Conservation (phyloP, 2,113 vertebrate species). For the Hemiscyllium ocellatum region DNA sequence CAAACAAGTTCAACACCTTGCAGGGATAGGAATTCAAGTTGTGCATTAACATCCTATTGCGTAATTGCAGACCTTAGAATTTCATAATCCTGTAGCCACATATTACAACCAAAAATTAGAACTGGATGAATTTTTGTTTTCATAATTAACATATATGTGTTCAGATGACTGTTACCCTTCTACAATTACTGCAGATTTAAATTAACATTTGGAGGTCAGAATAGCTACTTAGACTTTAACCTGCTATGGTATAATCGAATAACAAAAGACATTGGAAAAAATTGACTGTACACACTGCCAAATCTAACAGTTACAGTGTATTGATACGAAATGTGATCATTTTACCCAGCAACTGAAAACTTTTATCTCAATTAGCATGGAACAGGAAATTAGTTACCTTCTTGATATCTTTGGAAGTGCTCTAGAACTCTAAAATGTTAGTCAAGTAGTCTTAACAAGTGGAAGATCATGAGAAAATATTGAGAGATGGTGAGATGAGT, state of each 20-base stretch:
- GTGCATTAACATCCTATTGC: neutral
- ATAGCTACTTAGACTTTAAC: neutral
- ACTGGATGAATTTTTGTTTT: neutral
- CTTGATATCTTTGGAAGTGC: neutral
- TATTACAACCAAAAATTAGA: neutral
- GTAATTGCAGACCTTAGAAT: neutral
- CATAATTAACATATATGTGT: neutral
- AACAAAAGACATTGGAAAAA: neutral
- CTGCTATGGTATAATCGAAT: neutral
- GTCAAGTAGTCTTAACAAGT: neutral
- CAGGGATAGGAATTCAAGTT: neutral
- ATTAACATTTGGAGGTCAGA: neutral
- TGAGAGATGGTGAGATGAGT: neutral
- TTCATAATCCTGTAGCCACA: neutral
- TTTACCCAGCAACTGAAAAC: neutral
- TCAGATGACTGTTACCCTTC: neutral
- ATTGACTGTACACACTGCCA: neutral
- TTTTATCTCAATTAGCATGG: neutral
- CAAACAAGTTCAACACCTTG: neutral
- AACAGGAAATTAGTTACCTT: neutral
- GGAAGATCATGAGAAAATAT: constrained; percentile 11
- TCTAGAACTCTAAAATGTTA: neutral
- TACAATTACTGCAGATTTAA: constrained; percentile 17
- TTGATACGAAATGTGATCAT: neutral
- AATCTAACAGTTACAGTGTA: neutral